Conservation (phyloP, 1,140 invertebrate species). For the Drosophila kanapiae region DNA sequence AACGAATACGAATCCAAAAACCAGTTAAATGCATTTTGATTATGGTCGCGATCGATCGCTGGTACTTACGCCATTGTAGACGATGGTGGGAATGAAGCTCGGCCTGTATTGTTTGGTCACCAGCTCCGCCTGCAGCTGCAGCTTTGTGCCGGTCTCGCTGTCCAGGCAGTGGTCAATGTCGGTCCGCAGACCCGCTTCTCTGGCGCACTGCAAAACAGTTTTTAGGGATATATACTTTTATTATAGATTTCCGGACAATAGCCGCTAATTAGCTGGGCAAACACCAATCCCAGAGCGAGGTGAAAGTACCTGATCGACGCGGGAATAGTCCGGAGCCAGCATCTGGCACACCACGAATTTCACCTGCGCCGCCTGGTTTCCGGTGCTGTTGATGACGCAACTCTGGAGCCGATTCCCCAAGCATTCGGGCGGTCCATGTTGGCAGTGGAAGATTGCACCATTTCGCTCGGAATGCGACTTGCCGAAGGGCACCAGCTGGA, state of each 20-base stretch:
- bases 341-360: constrained; percentile 87
- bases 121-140: constrained; percentile 86
- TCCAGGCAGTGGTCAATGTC: constrained; percentile 84
- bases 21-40: constrained; percentile 53
- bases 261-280: constrained; percentile 44
- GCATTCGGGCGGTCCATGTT: constrained; percentile 89
- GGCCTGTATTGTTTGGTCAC: constrained; percentile 86
- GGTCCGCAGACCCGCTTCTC: constrained; percentile 73
- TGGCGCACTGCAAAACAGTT: constrained; percentile 86
- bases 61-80: constrained; percentile 86
- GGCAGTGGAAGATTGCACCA: constrained; percentile 88
- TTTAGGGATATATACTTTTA: constrained; percentile 7
- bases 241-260: constrained; percentile 10
- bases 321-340: constrained; percentile 70
- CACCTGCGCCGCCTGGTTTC: constrained; percentile 84
- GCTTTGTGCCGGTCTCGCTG: constrained; percentile 84
- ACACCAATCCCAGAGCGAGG: constrained; percentile 9
- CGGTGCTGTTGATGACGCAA: constrained; percentile 87
- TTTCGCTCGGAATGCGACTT: constrained; percentile 88
- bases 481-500: constrained; percentile 90
- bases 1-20: constrained; percentile 27
- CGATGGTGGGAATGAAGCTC: constrained; percentile 87
- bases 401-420: constrained; percentile 89
- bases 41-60: constrained; percentile 25
- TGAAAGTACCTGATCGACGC: constrained; percentile 52